A percentile compares a stretch with the other conserved stretches of the same genome.
Evolutionary conservation across 2,888 invertebrate species (phyloP).

Genomic region (Netelia inedita): DNA sequence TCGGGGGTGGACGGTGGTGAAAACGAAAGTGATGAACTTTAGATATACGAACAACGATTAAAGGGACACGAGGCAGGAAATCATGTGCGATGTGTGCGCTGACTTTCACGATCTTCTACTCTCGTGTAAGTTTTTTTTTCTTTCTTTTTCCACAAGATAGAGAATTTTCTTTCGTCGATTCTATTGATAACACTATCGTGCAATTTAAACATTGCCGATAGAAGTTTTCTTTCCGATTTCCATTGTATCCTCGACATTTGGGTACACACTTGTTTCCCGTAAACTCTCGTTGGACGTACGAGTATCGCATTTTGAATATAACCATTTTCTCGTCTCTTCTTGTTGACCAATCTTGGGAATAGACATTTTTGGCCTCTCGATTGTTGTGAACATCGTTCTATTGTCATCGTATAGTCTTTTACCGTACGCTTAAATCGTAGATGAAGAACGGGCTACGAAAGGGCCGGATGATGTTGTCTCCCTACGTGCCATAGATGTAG

Average conservation of each 20-base stretch:
- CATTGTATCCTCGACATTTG: not conserved
- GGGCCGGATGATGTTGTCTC: constrained; percentile 92
- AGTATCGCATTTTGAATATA: constrained; percentile 8
- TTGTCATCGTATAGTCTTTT: not conserved
- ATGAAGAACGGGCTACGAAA: constrained; percentile 92
- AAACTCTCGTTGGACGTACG: not conserved
- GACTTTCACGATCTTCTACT: constrained; percentile 97
- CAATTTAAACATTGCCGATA: not conserved
- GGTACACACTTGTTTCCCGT: not conserved
- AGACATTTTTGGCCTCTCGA: no score
- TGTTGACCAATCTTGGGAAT: constrained; percentile 13
- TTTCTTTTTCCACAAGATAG: constrained; percentile 16
- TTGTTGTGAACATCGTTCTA: not conserved
- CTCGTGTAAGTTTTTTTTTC: constrained; percentile 89
- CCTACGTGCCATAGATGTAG: constrained; percentile 92
- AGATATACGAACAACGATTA: constrained; percentile 76
- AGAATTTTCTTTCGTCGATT: constrained; percentile 11
- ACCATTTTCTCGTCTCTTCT: not conserved
- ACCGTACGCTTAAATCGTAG: constrained; percentile 85
- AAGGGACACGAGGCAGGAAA: constrained; percentile 77
- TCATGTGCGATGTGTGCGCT: constrained; percentile 97
- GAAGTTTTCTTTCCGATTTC: not conserved
- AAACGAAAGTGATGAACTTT: constrained; percentile 78
- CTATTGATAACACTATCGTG: not conserved
- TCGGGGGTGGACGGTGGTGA: constrained; percentile 75